Evolutionary conservation across 1,140 invertebrate genomes (phyloP), one percentile per base, ranked within the genome.

Genomic region (Diorhabda sublineata): DNA sequence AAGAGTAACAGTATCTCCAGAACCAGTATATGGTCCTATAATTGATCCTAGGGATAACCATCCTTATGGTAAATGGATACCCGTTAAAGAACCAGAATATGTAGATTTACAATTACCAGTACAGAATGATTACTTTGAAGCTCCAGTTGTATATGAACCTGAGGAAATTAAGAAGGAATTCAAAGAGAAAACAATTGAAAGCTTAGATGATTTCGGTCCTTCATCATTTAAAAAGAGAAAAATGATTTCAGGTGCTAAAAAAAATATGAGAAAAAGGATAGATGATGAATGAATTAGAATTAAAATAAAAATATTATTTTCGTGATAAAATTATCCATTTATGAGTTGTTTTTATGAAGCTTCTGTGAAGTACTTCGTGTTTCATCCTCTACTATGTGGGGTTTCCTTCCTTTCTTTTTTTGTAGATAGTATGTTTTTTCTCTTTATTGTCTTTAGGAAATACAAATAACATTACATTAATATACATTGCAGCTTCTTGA

Each of bases 191-290:
- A 84, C 82, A 4, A 78, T 90, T 6, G 76, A 81, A 4, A 79
- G 77, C 42, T 80, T 86, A 45, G 79, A 81, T 1, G 82, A 82
- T 52, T 69, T n/a, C 58, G 58, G 43, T 3, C 76, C 80, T 3
- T 79, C 81, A 42, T 79, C 77, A 5, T 91, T 91, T 72, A 91
- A 90, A 66, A 90, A 88, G 75, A 78, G 88, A 60, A 91, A 89
- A 81, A 82, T 89, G 66, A 80, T 82, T 64, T 84, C 83, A 56
- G 74, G 68, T 8, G 77, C 78, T 26, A 84, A 83, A 70, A 86
- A 83, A 69, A 89, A 85, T 75, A 83, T 84, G 3, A 81, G 89
- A 5, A 83, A 87, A 75, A 83, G 87, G 74, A 73, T 85, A 5
- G 84, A 85, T 57, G 86, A 87, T 71, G 86, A 90, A 78, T 87